phyloP scores from a whole-genome alignment of 1,140 invertebrate genomes.

The Drosophila melanica region DNA sequence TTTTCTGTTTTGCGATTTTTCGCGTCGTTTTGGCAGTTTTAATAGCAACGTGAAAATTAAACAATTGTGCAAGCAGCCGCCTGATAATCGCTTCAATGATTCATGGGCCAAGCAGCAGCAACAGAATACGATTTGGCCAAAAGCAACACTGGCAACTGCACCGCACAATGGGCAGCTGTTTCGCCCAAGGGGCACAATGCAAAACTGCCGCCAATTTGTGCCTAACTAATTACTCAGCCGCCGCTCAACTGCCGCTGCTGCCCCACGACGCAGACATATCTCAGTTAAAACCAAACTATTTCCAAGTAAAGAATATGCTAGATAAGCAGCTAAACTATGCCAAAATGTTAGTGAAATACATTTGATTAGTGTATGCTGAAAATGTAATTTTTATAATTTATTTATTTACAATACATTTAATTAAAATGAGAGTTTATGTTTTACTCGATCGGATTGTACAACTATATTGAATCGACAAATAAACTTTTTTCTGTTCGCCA shows the following conservation, averaged over 20 bases:
- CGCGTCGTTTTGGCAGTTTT: constrained; percentile 52
- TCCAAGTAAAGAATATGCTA: constrained; percentile 15
- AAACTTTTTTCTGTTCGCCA: too few relatives aligned
- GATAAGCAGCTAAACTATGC: too few relatives aligned
- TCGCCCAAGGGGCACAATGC: constrained; percentile 12
- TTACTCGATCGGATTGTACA: too few relatives aligned
- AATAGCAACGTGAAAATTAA: constrained; percentile 77
- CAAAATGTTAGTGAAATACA: too few relatives aligned
- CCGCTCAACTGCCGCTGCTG: not conserved
- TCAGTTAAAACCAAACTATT: constrained; percentile 20
- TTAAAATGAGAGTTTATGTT: too few relatives aligned
- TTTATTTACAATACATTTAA: too few relatives aligned
- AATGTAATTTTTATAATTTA: too few relatives aligned
- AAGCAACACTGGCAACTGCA: constrained; percentile 10
- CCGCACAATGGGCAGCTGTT: constrained; percentile 31
- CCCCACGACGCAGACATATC: constrained; percentile 21
- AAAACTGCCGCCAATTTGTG: constrained; percentile 41
- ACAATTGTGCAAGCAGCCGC: constrained; percentile 74
- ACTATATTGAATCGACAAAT: too few relatives aligned
- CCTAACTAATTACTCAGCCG: constrained; percentile 48
- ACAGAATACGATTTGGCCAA: constrained; percentile 31
- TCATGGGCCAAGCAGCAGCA: constrained; percentile 47
- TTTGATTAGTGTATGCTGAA: too few relatives aligned
- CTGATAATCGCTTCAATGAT: constrained; percentile 72
- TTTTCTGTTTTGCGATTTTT: constrained; percentile 2